phyloP scores from a whole-genome alignment of 2,888 invertebrate genomes.

The Suillia variegata region DNA sequence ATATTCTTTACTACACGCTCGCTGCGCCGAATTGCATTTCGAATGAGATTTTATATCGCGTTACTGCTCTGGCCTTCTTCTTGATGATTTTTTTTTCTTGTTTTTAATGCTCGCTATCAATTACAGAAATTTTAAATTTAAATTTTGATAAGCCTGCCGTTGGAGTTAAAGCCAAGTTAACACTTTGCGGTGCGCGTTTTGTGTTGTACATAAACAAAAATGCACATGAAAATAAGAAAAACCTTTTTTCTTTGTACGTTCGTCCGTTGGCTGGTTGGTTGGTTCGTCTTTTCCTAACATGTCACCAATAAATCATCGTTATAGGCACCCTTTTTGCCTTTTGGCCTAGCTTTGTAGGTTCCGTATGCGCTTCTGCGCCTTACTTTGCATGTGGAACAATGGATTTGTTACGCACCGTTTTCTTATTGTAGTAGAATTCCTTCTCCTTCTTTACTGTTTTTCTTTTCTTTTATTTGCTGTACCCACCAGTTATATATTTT shows the following conservation, averaged over 20 bases:
- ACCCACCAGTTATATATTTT: no score
- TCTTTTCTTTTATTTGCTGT: no score
- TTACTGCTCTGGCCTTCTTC: no score
- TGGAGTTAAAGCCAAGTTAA: background rate
- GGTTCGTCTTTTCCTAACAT: no score
- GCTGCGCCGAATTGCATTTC: background rate
- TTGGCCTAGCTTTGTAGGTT: background rate
- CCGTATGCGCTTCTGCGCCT: background rate
- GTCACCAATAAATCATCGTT: slow-evolving; percentile 14
- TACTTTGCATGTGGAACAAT: slow-evolving; percentile 5
- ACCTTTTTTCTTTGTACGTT: no score
- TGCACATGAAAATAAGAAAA: background rate
- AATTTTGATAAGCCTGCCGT: background rate
- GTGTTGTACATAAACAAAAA: background rate
- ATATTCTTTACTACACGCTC: no score
- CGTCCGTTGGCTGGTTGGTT: no score
- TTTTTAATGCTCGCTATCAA: background rate
- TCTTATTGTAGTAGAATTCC: background rate
- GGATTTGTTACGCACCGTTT: slow-evolving; percentile 10
- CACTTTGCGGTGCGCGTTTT: background rate
- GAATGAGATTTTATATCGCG: no score
- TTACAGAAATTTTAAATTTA: background rate
- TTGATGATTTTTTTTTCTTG: background rate
- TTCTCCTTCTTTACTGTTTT: background rate
- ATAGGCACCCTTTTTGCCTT: background rate